These are phyloP conservation scores for Dipus sagitta DNA, from an alignment of 2,797 vertebrate species.

Conservation along the genomic window DNA sequence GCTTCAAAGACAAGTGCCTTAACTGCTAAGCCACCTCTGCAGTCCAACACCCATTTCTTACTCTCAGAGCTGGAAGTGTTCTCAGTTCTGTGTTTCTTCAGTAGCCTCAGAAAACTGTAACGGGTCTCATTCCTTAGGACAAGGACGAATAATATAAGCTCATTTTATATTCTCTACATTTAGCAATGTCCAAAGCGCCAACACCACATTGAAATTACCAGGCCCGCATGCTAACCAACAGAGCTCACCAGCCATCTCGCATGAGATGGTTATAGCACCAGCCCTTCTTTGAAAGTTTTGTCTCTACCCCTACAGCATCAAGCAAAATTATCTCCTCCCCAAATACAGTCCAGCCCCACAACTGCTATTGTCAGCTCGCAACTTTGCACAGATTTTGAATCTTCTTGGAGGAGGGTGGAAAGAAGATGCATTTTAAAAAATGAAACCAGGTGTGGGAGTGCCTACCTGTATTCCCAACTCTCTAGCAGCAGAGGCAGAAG, in stretches of 20 bases:
- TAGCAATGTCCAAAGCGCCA: background rate
- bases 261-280: background rate
- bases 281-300: background rate
- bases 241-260: too few relatives aligned
- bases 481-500: background rate
- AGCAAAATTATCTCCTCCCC: background rate
- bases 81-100: background rate
- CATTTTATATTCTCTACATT: conserved; percentile 13
- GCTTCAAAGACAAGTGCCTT: too few relatives aligned
- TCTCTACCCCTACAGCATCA: background rate
- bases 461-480: too few relatives aligned
- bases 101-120: conserved; percentile 24
- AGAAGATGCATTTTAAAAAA: background rate
- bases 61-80: background rate
- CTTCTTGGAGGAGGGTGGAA: background rate
- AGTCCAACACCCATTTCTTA: background rate
- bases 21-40: too few relatives aligned
- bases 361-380: background rate
- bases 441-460: too few relatives aligned
- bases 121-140: background rate
- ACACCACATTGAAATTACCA: background rate
- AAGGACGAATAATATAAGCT: conserved; percentile 40
- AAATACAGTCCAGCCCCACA: background rate
- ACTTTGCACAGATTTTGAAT: background rate
- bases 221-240: too few relatives aligned